phyloP scores from a whole-genome alignment of 2,888 invertebrate genomes.

The Ditula angustiorana region DNA sequence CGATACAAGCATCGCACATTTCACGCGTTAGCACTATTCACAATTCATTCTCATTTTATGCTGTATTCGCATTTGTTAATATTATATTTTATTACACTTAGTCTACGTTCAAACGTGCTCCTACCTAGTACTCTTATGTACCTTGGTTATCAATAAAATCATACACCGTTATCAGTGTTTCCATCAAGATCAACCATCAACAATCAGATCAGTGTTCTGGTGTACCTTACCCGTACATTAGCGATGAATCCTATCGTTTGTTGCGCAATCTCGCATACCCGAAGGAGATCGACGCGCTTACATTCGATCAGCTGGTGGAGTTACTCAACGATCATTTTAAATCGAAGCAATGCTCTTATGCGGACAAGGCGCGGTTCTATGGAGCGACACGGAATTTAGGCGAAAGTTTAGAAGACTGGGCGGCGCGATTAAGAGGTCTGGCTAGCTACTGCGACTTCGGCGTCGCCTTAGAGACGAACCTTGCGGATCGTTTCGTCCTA shows the following conservation, averaged over 20 bases:
- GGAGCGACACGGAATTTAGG: conserved; percentile 1
- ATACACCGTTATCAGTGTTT: too few species aligned
- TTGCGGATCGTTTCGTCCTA: conserved; percentile 44
- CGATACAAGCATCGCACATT: too few species aligned
- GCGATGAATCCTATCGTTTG: conserved; percentile 31
- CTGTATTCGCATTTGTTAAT: too few species aligned
- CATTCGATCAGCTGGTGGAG: neutral
- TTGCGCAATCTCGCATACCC: conserved; percentile 23
- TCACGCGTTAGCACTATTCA: too few species aligned
- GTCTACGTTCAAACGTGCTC: too few species aligned
- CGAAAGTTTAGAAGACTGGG: conserved; percentile 36
- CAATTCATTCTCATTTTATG: too few species aligned
- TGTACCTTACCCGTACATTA: neutral
- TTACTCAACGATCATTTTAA: conserved; percentile 30
- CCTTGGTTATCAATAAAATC: too few species aligned
- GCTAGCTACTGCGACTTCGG: conserved; percentile 43
- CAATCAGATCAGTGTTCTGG: too few species aligned
- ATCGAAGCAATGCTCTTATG: conserved; percentile 30
- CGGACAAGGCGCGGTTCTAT: conserved; percentile 37
- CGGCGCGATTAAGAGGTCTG: conserved; percentile 36
- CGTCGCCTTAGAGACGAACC: conserved; percentile 37
- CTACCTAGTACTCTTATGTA: too few species aligned
- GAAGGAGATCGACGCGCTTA: conserved; percentile 3
- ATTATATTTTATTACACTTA: too few species aligned
- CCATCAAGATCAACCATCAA: too few species aligned